A percentile compares a stretch with the other conserved stretches of the same genome.
Evolutionary conservation across 2,113 vertebrate species (phyloP).

Genomic region (Apteryx owenii): DNA sequence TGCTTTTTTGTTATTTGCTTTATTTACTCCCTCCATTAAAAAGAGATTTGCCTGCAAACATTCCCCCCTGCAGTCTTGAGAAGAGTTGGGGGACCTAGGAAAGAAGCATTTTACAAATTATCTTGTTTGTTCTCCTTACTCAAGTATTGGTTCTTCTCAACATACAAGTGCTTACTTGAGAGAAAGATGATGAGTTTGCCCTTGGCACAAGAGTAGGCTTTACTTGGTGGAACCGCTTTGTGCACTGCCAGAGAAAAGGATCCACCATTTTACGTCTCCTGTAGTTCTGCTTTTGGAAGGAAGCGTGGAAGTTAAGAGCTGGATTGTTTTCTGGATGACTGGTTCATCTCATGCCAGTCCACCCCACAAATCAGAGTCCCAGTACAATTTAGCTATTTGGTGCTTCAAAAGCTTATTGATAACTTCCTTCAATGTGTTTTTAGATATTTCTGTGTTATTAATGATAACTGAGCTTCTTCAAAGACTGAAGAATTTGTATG

Average conservation of each 20-base stretch:
- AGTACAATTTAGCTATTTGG: neutral
- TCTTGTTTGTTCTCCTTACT: neutral
- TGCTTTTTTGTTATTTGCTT: conserved; percentile 28
- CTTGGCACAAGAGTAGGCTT: neutral
- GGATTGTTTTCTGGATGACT: neutral
- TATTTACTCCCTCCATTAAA: conserved; percentile 15
- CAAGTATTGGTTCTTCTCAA: neutral
- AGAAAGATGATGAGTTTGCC: neutral
- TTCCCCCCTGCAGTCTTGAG: conserved; percentile 8
- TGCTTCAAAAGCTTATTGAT: neutral
- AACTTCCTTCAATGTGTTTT: neutral
- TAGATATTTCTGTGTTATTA: neutral
- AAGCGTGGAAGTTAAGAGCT: neutral
- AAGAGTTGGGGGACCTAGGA: neutral
- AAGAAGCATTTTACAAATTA: neutral
- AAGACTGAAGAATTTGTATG: neutral
- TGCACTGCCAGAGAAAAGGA: neutral
- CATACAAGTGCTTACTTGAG: neutral
- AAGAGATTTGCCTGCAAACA: neutral
- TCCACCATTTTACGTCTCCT: neutral
- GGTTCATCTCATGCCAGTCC: neutral
- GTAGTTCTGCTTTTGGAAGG: neutral
- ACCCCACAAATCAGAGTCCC: neutral
- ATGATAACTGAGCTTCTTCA: neutral
- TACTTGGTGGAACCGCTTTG: neutral